Evolutionary conservation across 1,140 invertebrate genomes (phyloP).

Genomic region (Polypedilum pembai): DNA sequence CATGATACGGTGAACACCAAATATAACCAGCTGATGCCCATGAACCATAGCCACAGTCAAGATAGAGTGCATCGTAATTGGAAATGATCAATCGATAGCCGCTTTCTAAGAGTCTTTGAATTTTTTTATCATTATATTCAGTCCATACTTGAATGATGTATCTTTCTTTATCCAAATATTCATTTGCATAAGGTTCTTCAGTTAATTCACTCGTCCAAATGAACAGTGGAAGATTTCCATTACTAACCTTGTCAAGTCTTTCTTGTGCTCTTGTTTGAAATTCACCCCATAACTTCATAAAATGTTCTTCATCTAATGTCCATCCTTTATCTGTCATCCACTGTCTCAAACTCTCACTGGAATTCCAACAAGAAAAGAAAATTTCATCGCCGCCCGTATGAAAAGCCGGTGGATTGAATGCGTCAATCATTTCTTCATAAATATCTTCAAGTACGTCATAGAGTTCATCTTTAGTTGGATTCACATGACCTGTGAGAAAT

Average conservation of each 20-base stretch:
- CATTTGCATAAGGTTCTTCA: conserved; percentile 42
- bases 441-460: conserved; percentile 61
- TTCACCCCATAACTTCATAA: conserved; percentile 60
- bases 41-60: conserved; percentile 51
- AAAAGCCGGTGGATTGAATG: conserved; percentile 62
- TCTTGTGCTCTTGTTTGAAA: conserved; percentile 58
- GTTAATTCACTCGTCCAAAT: conserved; percentile 55
- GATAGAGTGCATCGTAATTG: conserved; percentile 53
- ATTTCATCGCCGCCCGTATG: conserved; percentile 81
- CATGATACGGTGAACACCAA: conserved; percentile 56
- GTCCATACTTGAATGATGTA: conserved; percentile 57
- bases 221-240: conserved; percentile 44
- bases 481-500: conserved; percentile 54
- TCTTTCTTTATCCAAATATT: conserved; percentile 46
- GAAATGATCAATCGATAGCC: conserved; percentile 51
- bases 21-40: conserved; percentile 48
- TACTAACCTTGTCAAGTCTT: conserved; percentile 45
- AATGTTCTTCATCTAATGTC: conserved; percentile 48
- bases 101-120: conserved; percentile 46
- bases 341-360: conserved; percentile 50
- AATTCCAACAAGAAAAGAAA: conserved; percentile 63
- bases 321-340: conserved; percentile 57
- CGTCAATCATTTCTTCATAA: conserved; percentile 53
- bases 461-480: conserved; percentile 60
- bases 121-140: conserved; percentile 40